phyloP scores from a whole-genome alignment of 2,888 invertebrate genomes.

The Eupithecia vulgata region DNA sequence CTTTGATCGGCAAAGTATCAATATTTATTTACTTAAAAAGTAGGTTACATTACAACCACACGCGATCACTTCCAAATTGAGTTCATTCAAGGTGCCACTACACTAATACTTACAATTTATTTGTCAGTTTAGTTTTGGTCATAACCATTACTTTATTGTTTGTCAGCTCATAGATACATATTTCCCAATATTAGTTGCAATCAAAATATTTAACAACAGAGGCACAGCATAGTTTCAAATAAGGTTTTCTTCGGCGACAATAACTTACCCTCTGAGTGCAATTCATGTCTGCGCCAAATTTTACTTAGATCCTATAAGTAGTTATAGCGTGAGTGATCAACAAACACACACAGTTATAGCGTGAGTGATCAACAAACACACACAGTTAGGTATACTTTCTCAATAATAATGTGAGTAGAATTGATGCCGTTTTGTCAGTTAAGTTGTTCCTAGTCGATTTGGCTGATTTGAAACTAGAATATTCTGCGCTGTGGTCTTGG shows the following conservation, averaged over 20 bases:
- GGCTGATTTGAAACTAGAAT: background rate
- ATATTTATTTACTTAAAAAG: conserved; percentile 14
- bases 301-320: background rate
- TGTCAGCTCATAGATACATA: background rate
- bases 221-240: background rate
- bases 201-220: background rate
- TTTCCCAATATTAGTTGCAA: background rate
- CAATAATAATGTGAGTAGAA: no score
- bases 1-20: background rate
- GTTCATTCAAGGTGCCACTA: conserved; percentile 26
- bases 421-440: no score
- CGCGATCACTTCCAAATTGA: conserved; percentile 18
- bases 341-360: no score
- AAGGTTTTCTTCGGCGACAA: background rate
- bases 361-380: no score
- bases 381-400: no score
- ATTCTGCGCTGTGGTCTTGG: background rate
- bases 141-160: background rate
- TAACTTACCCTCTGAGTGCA: background rate
- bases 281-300: background rate
- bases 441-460: no score
- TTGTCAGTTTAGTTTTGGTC: conserved; percentile 6
- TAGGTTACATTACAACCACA: conserved; percentile 12
- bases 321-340: background rate
- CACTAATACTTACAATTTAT: conserved; percentile 24